A percentile compares a stretch with the other conserved stretches of the same genome.
phyloP scores from a whole-genome alignment of 2,797 vertebrate genomes.

The Morelia viridis region DNA sequence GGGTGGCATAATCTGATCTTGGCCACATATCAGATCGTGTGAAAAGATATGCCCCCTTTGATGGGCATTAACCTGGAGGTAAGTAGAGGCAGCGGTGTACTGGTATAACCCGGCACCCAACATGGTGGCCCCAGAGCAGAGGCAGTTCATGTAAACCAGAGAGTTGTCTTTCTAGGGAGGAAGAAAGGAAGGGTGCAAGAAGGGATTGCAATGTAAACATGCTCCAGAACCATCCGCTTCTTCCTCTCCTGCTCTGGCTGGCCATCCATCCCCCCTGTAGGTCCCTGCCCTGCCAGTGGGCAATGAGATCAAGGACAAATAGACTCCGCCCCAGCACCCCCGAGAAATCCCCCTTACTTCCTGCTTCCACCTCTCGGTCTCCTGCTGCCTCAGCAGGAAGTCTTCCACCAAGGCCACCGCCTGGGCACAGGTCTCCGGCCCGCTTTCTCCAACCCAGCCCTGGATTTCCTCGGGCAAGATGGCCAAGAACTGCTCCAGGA shows the following conservation, averaged over 20 bases:
- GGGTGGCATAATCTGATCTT: too few relatives aligned
- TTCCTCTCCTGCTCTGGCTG: not conserved
- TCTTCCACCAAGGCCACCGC: constrained; percentile 23
- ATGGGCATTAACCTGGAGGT: too few relatives aligned
- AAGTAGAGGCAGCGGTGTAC: too few relatives aligned
- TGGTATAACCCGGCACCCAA: too few relatives aligned
- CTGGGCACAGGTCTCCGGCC: not conserved
- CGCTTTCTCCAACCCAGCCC: constrained; percentile 13
- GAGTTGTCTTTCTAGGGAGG: too few relatives aligned
- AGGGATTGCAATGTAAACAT: too few relatives aligned
- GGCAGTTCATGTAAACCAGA: too few relatives aligned
- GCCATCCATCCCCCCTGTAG: too few relatives aligned
- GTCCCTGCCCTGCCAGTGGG: not conserved
- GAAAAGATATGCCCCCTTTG: too few relatives aligned
- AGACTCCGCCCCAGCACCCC: not conserved
- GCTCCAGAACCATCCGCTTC: not conserved
- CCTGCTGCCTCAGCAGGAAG: constrained; percentile 14
- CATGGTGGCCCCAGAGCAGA: too few relatives aligned
- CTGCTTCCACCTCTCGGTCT: constrained; percentile 29
- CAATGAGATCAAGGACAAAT: not conserved
- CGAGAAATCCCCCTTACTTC: not conserved
- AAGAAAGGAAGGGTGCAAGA: too few relatives aligned
- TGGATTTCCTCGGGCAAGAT: constrained; percentile 31
- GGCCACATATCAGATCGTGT: too few relatives aligned
- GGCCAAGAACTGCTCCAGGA: constrained; percentile 32